Conservation (phyloP, 2,113 vertebrate species). For the Microtus pennsylvanicus region DNA sequence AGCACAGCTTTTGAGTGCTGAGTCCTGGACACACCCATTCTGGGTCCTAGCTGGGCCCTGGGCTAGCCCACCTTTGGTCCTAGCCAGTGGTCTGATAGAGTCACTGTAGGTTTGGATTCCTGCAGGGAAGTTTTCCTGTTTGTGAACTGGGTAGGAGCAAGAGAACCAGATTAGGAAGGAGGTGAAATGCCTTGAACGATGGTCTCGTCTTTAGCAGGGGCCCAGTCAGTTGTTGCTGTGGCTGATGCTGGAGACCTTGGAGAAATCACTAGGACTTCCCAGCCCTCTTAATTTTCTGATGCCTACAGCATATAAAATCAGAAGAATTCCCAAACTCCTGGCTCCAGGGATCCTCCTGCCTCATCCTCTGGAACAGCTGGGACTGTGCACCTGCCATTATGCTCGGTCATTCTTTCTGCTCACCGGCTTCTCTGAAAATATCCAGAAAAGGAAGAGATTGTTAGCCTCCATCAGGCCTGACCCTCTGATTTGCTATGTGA, state of each 20-base stretch:
- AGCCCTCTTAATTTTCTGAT: background rate
- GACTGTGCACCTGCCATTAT: background rate
- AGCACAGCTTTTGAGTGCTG: background rate
- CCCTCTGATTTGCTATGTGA: background rate
- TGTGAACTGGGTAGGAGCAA: background rate
- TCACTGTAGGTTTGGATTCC: background rate
- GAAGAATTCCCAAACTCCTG: background rate
- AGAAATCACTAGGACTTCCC: background rate
- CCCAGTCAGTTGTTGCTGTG: background rate
- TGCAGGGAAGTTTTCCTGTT: background rate
- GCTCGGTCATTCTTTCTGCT: background rate
- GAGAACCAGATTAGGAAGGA: background rate
- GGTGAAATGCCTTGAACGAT: background rate
- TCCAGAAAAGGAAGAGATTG: background rate
- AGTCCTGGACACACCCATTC: background rate
- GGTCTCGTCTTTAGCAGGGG: background rate
- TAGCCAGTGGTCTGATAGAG: background rate
- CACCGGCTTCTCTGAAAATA: background rate
- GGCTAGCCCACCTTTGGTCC: no score
- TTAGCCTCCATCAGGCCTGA: background rate
- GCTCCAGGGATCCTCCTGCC: background rate
- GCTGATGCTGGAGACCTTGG: background rate
- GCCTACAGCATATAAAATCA: background rate
- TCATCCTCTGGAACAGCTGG: background rate
- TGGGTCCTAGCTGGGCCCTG: background rate